These are phyloP conservation scores for Pterocles gutturalis DNA, from an alignment of 2,113 vertebrate species.

Conservation along the genomic window DNA sequence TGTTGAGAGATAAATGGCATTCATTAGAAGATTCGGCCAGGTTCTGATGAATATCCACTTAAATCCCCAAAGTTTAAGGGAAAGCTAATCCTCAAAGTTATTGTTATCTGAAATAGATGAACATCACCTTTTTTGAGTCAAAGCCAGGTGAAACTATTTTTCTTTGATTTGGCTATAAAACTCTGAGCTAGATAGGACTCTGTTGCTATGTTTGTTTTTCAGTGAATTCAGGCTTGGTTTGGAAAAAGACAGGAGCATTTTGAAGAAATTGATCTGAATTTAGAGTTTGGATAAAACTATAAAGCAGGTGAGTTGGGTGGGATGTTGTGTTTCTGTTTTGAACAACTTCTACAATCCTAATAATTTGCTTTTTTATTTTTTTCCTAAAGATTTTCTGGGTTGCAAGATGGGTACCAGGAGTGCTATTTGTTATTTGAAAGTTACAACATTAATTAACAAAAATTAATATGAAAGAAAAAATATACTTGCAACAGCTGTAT, in stretches of 20 bases:
- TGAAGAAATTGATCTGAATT: background rate
- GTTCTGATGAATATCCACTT: background rate
- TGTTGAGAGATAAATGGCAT: background rate
- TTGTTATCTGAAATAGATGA: background rate
- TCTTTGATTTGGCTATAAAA: background rate
- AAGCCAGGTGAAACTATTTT: background rate
- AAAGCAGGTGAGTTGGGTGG: background rate
- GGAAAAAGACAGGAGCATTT: background rate
- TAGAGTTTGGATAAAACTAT: background rate
- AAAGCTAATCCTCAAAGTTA: background rate
- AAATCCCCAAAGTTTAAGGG: background rate
- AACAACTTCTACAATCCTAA: background rate
- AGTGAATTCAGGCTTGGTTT: background rate
- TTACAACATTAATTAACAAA: background rate
- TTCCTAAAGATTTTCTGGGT: background rate
- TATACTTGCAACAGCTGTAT: background rate
- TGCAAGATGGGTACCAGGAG: background rate
- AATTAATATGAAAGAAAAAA: background rate
- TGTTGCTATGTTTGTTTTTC: rapidly evolving
- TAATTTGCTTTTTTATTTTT: rapidly evolving
- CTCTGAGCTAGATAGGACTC: rapidly evolving
- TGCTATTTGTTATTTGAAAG: background rate
- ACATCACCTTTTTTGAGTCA: background rate
- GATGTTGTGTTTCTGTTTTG: background rate
- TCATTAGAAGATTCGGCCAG: background rate